These are phyloP conservation scores for Setophaga petechia DNA, from an alignment of 2,113 vertebrate species.

Conservation along the genomic window DNA sequence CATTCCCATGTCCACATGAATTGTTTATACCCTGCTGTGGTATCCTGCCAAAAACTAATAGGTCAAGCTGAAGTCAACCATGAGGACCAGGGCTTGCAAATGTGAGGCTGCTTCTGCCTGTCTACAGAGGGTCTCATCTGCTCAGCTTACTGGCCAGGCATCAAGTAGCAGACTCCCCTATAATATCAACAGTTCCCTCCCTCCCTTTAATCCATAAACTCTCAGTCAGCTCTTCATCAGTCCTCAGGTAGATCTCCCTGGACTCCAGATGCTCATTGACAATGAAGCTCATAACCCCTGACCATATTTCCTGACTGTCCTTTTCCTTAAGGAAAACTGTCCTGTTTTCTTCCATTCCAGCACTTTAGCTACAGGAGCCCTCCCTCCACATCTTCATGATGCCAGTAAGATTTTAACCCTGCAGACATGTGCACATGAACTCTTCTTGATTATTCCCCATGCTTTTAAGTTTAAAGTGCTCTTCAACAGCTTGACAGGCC, in stretches of 20 bases:
- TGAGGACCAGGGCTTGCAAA: neutral
- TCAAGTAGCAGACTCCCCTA: rapidly evolving
- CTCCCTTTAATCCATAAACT: neutral
- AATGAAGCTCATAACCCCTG: neutral
- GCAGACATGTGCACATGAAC: neutral
- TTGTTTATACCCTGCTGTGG: neutral
- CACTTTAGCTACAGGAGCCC: neutral
- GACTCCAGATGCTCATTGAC: neutral
- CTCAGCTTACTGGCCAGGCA: neutral
- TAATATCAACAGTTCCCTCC: neutral
- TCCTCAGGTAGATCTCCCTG: neutral
- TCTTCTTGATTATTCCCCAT: neutral
- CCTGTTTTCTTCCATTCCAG: neutral
- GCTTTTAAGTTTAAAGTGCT: neutral
- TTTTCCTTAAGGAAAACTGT: no score
- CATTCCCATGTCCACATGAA: neutral
- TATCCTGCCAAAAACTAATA: neutral
- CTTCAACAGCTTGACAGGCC: neutral
- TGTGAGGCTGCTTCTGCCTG: neutral
- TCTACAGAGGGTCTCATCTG: neutral
- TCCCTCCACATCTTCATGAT: neutral
- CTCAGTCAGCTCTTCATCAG: neutral
- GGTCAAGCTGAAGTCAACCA: neutral
- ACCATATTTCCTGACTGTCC: neutral
- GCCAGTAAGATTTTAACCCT: neutral